phyloP scores from a whole-genome alignment of 2,797 vertebrate genomes.

The Rallus crepitans region DNA sequence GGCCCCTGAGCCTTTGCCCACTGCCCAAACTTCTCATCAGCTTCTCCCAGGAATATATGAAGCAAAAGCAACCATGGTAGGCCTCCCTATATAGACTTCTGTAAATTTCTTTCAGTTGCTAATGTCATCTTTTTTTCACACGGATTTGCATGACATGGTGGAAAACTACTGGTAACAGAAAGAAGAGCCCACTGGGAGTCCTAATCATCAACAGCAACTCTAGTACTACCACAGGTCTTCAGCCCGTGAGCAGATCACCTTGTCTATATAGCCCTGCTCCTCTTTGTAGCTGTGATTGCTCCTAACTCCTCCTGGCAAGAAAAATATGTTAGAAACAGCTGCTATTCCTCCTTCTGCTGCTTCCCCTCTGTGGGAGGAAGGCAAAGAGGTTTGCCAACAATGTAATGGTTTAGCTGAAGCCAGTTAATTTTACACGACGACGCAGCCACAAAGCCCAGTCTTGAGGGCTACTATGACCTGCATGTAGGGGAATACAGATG shows the following conservation, averaged over 20 bases:
- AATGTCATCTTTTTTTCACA: background rate
- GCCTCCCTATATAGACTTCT: background rate
- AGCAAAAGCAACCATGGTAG: background rate
- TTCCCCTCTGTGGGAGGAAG: constrained; percentile 15
- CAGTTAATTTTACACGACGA: constrained; percentile 34
- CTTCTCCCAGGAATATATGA: background rate
- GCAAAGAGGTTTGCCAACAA: constrained; percentile 45
- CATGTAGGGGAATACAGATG: fast-evolving
- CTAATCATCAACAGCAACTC: background rate
- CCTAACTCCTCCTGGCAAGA: constrained; percentile 35
- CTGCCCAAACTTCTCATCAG: background rate
- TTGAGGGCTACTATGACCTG: background rate
- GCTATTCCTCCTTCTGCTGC: constrained; percentile 44
- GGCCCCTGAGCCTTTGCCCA: background rate
- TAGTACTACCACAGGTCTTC: background rate
- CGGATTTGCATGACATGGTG: background rate
- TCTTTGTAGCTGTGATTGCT: constrained; percentile 14
- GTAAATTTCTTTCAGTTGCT: background rate
- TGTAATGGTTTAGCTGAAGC: background rate
- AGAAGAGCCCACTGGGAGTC: background rate
- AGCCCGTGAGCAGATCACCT: background rate
- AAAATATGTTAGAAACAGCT: constrained; percentile 56
- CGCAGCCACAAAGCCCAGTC: background rate
- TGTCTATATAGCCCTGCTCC: background rate
- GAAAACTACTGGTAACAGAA: background rate